Evolutionary conservation across 2,888 invertebrate species (phyloP), one percentile per base, ranked within the genome.

Genomic region (Artemia sp.): DNA sequence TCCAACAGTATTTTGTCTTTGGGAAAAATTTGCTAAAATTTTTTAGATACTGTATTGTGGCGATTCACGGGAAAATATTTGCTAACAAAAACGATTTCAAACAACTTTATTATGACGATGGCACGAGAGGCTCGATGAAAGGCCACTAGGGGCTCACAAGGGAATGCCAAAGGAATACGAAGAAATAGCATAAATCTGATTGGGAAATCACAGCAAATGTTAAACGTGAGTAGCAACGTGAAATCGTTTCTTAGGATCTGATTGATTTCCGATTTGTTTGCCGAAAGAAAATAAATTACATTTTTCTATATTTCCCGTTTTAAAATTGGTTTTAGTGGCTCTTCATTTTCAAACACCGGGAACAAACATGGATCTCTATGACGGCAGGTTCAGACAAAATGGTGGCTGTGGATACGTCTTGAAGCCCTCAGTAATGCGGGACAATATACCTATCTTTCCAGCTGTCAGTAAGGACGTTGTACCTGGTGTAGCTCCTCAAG

Each of bases 321-420:
- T 38, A 38, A 38, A 38, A 38, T 38, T 38, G 24, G 70, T 71
- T 72, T 66, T 76, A 81, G 82, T 81, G 72, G 80, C 83, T 4
- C 76, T 84, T 73, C 83, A 83, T 76, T 83, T 82, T 76, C 83
- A 84, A 76, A 83, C 83, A 0, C 80, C 82, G 2, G 83, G 83
- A 0, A 76, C 82, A 69, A 82, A 83, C 81, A 83, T 83, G 82
- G 83, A 84, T 75, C 75, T 84, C n/a, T 82, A 83, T 75, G 80
- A 82, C 73, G 84, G 83, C 12, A 79, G 81, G 75, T 84, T 84
- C 75, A 76, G 78, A n/a, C 81, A 82, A 72, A 84, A 84, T 75
- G 84, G 83, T 11, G 79, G 79, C 12, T 84, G 82, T 76, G 84
- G 84, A n/a, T 84, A 80, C 76, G 81, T 84, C 9, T 74, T 84